These are phyloP conservation scores for Scolopax rusticola DNA, from an alignment of 2,797 vertebrate species.

Conservation along the genomic window DNA sequence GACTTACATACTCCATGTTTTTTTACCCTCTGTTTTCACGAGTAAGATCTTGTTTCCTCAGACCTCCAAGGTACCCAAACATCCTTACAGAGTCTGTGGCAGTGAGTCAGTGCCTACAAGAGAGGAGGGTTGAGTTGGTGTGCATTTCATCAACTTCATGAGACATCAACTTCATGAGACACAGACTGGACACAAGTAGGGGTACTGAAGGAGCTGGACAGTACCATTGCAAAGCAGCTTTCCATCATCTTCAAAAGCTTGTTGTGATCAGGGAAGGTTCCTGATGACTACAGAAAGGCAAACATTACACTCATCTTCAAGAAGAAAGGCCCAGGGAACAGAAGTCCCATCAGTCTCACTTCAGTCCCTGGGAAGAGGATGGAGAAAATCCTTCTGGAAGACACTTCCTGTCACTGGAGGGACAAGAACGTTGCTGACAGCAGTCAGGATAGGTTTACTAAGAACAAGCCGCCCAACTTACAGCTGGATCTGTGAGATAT, in stretches of 20 bases:
- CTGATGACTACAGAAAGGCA: background rate
- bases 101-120: background rate
- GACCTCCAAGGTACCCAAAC: background rate
- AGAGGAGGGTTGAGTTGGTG: background rate
- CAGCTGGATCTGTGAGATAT: background rate
- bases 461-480: background rate
- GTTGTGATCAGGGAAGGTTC: background rate
- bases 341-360: background rate
- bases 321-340: background rate
- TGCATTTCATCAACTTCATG: background rate
- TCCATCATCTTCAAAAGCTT: background rate
- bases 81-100: background rate
- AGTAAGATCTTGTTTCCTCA: background rate
- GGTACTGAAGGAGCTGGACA: background rate
- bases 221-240: background rate
- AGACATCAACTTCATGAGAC: background rate
- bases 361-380: background rate
- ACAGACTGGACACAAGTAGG: background rate
- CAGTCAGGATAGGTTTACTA: background rate
- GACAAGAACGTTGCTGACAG: background rate
- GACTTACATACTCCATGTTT: background rate
- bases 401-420: background rate
- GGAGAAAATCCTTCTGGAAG: background rate
- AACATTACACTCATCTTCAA: background rate
- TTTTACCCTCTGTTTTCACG: background rate